Evolutionary conservation across 2,888 invertebrate genomes (phyloP).

Genomic region (Allophyes oxyacanthae): DNA sequence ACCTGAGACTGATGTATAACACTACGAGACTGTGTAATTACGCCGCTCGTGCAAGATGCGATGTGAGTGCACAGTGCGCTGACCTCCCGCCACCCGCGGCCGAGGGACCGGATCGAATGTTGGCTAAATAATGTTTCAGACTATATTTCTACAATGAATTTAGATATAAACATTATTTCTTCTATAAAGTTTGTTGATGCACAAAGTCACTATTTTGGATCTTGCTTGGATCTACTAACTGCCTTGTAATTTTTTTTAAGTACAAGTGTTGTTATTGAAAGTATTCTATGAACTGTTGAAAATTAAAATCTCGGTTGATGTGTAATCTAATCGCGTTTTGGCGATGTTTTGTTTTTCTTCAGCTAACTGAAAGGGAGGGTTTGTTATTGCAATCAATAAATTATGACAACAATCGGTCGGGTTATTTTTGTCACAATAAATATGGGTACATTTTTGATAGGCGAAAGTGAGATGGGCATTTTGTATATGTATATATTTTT

Average conservation of each 20-base stretch:
- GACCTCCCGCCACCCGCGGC: slow-evolving; percentile 11
- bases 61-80: slow-evolving; percentile 32
- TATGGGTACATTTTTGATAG: slow-evolving; percentile 49
- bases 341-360: slow-evolving; percentile 52
- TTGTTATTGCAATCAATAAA: slow-evolving; percentile 39
- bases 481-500: slow-evolving; percentile 73
- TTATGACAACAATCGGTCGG: slow-evolving; percentile 42
- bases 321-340: slow-evolving; percentile 59
- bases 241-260: slow-evolving; percentile 79
- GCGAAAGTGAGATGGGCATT: slow-evolving; percentile 70
- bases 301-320: slow-evolving; percentile 53
- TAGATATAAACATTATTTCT: slow-evolving; percentile 50
- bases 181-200: slow-evolving; percentile 67
- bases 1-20: slow-evolving; percentile 47
- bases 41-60: slow-evolving; percentile 14
- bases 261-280: slow-evolving; percentile 72
- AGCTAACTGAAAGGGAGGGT: slow-evolving; percentile 28
- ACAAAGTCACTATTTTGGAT: slow-evolving; percentile 74
- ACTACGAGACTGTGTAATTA: slow-evolving; percentile 31
- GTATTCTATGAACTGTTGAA: slow-evolving; percentile 69
- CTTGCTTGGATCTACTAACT: slow-evolving; percentile 69
- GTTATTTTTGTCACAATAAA: slow-evolving; percentile 50
- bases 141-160: slow-evolving; percentile 56
- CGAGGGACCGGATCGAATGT: slow-evolving; percentile 12
- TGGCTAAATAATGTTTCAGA: slow-evolving; percentile 43